Evolutionary conservation across 2,888 invertebrate species (phyloP), one percentile per base, ranked within the genome.

Genomic region (Cordylochernes scorpioides): DNA sequence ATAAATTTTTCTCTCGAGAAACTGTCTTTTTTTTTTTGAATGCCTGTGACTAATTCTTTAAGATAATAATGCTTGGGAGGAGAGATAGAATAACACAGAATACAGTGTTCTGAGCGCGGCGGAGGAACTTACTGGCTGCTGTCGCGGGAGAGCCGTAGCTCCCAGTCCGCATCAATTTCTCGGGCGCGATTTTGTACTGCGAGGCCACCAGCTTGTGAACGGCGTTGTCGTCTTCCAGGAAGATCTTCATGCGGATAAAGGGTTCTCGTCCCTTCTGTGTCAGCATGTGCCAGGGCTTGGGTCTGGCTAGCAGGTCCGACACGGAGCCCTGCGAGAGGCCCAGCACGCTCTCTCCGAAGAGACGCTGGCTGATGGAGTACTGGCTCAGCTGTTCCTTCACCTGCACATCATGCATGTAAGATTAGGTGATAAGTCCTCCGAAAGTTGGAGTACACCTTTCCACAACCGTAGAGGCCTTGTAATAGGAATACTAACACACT

Each of bases 251-350:
- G 35, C 88, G 63, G 39, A 91, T 88, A 57, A 88, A 91, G 1
- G 88, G 91, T 49, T 91, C 88, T 15, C 88, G 64, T 2, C 86
- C 86, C 53, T 88, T 88, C 49, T 80, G 82, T 9, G 97, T 97
- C 27, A 97, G 63, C 86, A 91, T 88, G 51, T 86, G 82, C 97
- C 94, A 97, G 1, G 91, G 86, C 52, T 97, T 97, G 22, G 97
- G 97, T 28, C 94, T 59, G 12, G 94, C 94, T 39, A 97, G 60
- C 26, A 97, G 62, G 54, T 97, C 97, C 25, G 88, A 91, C 2
- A 97, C 97, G 4, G 86, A 86, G 21, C 97, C 97, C 53, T 88
- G 88, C 2, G 84, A 84, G 30, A 88, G 56, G 1, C 88, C 88
- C 35, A 97, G 62, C 10, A 97, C 91, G 2, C 78, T 82, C 53